Evolutionary conservation across 1,140 invertebrate genomes (phyloP).

Genomic region (Pinna nobilis): DNA sequence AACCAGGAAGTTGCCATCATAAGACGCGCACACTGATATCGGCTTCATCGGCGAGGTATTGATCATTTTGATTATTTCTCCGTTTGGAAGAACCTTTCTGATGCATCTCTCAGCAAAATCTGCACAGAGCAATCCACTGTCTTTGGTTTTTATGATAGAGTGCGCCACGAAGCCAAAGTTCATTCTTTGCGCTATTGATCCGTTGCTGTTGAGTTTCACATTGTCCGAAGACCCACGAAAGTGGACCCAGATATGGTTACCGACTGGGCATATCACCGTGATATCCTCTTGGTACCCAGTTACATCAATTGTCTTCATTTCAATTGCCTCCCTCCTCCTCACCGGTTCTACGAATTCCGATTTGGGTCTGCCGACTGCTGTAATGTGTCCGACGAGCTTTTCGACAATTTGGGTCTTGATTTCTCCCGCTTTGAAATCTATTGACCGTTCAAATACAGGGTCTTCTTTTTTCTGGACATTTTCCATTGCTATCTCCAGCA

Average conservation of each 20-base stretch:
- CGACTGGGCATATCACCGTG: not conserved
- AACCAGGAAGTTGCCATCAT: not conserved
- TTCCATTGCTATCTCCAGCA: no score
- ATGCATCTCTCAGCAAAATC: not conserved
- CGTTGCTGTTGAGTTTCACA: not conserved
- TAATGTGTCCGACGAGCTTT: not conserved
- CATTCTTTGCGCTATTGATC: not conserved
- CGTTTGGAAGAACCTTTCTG: not conserved
- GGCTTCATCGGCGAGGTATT: slow-evolving; percentile 1
- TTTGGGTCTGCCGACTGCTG: not conserved
- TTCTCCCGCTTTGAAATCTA: not conserved
- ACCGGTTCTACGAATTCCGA: not conserved
- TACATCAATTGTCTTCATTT: not conserved
- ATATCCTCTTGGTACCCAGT: slow-evolving; percentile 8
- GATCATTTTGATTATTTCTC: not conserved
- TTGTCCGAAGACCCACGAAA: slow-evolving; percentile 8
- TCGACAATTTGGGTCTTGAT: not conserved
- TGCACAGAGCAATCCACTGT: slow-evolving; percentile 1
- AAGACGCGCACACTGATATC: not conserved
- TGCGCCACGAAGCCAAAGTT: not conserved
- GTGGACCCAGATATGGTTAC: slow-evolving; percentile 10
- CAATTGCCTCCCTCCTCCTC: not conserved
- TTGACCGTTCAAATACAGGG: not conserved
- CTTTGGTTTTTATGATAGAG: not conserved
- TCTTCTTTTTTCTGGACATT: not conserved